Conservation (phyloP, 2,113 vertebrate species). For the Eulacestoma nigropectus region DNA sequence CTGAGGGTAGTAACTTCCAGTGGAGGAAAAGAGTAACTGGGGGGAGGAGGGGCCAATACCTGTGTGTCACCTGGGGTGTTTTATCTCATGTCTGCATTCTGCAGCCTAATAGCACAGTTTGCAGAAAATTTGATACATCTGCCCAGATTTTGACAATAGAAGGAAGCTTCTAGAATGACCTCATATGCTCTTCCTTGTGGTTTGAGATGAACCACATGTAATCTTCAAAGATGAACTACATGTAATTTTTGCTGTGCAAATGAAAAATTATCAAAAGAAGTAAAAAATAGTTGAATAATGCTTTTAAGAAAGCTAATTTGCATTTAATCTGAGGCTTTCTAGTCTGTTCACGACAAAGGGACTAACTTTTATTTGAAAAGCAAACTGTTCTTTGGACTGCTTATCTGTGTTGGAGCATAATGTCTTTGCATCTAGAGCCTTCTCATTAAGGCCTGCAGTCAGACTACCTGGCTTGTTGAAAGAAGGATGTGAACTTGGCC, state of each 20-base stretch:
- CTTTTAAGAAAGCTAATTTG: background rate
- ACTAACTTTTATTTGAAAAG: background rate
- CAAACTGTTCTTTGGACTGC: conserved; percentile 32
- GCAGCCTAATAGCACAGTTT: background rate
- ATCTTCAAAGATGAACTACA: too few relatives aligned
- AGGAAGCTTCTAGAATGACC: background rate
- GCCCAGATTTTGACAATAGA: background rate
- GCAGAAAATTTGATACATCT: background rate
- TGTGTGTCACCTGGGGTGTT: background rate
- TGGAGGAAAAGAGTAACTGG: background rate
- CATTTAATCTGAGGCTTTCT: background rate
- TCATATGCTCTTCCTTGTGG: background rate
- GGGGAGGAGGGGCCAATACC: background rate
- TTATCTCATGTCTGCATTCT: background rate
- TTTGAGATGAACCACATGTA: too few relatives aligned
- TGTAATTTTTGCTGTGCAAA: background rate
- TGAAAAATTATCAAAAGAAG: background rate
- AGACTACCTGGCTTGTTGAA: background rate
- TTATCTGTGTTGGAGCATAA: background rate
- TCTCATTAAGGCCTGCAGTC: background rate
- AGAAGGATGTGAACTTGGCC: background rate
- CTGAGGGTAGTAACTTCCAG: background rate
- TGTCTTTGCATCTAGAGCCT: background rate
- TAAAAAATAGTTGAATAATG: background rate
- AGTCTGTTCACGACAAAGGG: background rate